A percentile compares a stretch with the other conserved stretches of the same genome.
Evolutionary conservation across 2,888 invertebrate genomes (phyloP).

Genomic region (Athetis lepigone): DNA sequence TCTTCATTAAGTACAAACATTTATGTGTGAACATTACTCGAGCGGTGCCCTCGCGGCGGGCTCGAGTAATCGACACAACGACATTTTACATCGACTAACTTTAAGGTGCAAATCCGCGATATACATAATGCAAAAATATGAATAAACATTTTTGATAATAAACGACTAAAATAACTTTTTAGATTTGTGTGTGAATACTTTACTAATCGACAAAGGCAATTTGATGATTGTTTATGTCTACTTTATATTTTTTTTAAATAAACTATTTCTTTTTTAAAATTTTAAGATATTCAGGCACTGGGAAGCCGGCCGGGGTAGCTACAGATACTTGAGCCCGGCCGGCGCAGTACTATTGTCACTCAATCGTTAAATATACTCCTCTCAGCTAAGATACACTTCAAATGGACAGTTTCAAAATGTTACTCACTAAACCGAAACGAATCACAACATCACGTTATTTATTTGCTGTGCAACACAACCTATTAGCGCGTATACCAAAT

Average conservation of each 20-base stretch:
- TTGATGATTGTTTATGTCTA: slow-evolving; percentile 65
- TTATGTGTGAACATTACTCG: slow-evolving; percentile 65
- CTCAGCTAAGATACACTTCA: slow-evolving; percentile 57
- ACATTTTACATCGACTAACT: slow-evolving; percentile 70
- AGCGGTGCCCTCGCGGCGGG: slow-evolving; percentile 6
- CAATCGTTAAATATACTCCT: slow-evolving; percentile 50
- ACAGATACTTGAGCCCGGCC: slow-evolving; percentile 42
- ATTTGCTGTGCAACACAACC: slow-evolving; percentile 81
- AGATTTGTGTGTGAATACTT: slow-evolving; percentile 66
- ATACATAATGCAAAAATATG: slow-evolving; percentile 73
- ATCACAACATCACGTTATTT: slow-evolving; percentile 74
- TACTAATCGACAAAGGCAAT: slow-evolving; percentile 71
- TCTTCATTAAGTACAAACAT: slow-evolving; percentile 67
- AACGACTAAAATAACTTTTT: slow-evolving; percentile 64
- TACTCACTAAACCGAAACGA: slow-evolving; percentile 64
- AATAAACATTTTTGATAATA: slow-evolving; percentile 66
- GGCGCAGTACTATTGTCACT: slow-evolving; percentile 64
- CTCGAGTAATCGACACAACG: slow-evolving; percentile 68
- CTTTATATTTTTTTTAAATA: slow-evolving; percentile 61
- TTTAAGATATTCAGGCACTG: slow-evolving; percentile 75
- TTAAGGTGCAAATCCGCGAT: slow-evolving; percentile 74
- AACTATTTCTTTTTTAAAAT: slow-evolving; percentile 60
- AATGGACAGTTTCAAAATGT: slow-evolving; percentile 50
- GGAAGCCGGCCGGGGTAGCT: slow-evolving; percentile 62
- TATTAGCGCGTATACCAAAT: slow-evolving; percentile 66